phyloP scores from a whole-genome alignment of 2,888 invertebrate genomes.

The Chirona hameri region DNA sequence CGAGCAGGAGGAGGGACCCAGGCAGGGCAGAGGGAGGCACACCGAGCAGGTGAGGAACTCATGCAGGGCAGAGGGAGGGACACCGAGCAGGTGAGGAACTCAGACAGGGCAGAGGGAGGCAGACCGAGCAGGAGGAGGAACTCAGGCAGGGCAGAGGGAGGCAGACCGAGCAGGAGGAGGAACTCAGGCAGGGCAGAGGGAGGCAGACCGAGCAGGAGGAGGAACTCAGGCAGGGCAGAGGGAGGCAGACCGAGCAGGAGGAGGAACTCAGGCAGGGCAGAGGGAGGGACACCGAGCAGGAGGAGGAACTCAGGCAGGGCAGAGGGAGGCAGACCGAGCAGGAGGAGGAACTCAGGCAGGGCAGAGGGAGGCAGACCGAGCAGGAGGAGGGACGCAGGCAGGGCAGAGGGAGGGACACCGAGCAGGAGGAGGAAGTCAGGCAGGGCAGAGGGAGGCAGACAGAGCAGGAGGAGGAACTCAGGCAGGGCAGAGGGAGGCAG shows the following conservation, averaged over 20 bases:
- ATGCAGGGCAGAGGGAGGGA: too few species aligned
- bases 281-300: too few species aligned
- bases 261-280: too few species aligned
- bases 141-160: too few species aligned
- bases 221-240: not conserved
- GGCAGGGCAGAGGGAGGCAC: too few species aligned
- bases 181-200: too few species aligned
- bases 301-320: too few species aligned
- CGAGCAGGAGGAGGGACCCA: not conserved
- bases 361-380: not conserved
- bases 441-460: not conserved
- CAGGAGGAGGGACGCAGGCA: not conserved
- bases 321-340: constrained; percentile 86
- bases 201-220: constrained; percentile 72
- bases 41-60: too few species aligned
- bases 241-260: not conserved
- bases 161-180: too few species aligned
- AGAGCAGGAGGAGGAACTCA: not conserved
- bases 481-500: too few species aligned
- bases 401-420: too few species aligned
- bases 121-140: not conserved
- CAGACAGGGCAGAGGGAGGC: not conserved
- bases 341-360: constrained; percentile 33
- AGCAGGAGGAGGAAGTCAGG: not conserved
- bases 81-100: constrained; percentile 64